Evolutionary conservation across 2,113 vertebrate genomes (phyloP).

Genomic region (Cardinalis cardinalis): DNA sequence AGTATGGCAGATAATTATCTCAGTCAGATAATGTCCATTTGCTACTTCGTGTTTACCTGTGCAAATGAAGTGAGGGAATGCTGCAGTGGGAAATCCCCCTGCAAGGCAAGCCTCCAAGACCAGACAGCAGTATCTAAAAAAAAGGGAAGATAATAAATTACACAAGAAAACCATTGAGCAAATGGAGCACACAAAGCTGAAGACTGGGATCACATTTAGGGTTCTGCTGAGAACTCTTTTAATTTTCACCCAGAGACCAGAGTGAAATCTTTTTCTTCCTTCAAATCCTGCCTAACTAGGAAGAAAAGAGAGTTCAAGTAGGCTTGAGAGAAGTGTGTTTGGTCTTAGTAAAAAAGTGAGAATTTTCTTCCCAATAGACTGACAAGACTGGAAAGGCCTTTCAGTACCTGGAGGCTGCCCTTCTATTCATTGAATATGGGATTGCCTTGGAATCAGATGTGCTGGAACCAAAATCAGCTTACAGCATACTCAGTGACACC

Average conservation of each 20-base stretch:
- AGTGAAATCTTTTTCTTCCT: background rate
- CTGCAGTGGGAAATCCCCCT: background rate
- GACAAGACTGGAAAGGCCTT: slow-evolving; percentile 87
- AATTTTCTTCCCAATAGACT: slow-evolving; percentile 60
- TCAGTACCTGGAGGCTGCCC: slow-evolving; percentile 87
- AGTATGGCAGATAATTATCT: background rate
- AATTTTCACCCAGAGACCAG: background rate
- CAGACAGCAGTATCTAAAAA: background rate
- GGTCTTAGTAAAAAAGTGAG: background rate
- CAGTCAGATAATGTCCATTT: background rate
- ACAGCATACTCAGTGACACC: slow-evolving; percentile 86
- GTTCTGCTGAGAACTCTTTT: background rate
- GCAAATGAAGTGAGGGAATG: background rate
- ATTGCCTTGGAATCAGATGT: slow-evolving; percentile 84
- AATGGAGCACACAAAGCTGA: background rate
- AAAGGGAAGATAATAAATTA: background rate
- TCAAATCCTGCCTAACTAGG: background rate
- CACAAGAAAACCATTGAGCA: background rate
- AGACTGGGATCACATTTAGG: background rate
- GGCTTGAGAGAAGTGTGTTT: background rate
- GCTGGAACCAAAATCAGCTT: slow-evolving; percentile 80
- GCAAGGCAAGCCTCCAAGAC: background rate
- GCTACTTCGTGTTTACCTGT: background rate
- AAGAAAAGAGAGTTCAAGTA: background rate
- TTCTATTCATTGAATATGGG: slow-evolving; percentile 89